phyloP scores from a whole-genome alignment of 35 echinoderm and acorn worm genomes.

The Strongylocentrotus purpuratus region DNA sequence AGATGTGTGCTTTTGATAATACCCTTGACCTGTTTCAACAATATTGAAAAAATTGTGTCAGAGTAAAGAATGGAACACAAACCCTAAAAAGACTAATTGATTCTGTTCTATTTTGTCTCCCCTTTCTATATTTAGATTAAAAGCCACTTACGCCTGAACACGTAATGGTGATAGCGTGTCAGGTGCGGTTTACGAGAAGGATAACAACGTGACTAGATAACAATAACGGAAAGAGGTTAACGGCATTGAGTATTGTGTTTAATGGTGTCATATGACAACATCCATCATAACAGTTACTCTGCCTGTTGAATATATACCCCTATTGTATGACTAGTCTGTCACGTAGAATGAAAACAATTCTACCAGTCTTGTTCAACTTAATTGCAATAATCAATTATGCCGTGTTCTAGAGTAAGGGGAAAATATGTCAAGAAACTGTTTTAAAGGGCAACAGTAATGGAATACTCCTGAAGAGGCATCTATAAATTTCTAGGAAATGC shows the following conservation, averaged over 20 bases:
- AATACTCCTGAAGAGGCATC: too few species aligned
- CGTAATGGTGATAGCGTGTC: not conserved
- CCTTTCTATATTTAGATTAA: not conserved
- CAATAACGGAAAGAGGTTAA: not conserved
- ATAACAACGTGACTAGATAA: not conserved
- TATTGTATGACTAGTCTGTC: not conserved
- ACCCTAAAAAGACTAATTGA: not conserved
- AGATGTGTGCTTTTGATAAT: not conserved
- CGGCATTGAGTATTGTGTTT: not conserved
- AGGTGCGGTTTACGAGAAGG: not conserved
- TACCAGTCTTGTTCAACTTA: not conserved
- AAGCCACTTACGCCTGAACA: not conserved
- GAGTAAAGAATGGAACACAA: not conserved
- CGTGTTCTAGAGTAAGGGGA: not conserved
- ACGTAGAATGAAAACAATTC: not conserved
- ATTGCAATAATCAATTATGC: not conserved
- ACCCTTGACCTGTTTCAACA: conserved; percentile 5
- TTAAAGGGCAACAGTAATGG: not conserved
- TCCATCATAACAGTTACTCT: not conserved
- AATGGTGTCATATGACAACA: not conserved
- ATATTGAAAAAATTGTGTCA: not conserved
- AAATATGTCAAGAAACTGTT: not conserved
- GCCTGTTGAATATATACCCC: not conserved
- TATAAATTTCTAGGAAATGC: too few species aligned
- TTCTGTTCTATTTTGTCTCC: not conserved